Evolutionary conservation across 2,113 vertebrate species (phyloP).

Genomic region (Pavo muticus): DNA sequence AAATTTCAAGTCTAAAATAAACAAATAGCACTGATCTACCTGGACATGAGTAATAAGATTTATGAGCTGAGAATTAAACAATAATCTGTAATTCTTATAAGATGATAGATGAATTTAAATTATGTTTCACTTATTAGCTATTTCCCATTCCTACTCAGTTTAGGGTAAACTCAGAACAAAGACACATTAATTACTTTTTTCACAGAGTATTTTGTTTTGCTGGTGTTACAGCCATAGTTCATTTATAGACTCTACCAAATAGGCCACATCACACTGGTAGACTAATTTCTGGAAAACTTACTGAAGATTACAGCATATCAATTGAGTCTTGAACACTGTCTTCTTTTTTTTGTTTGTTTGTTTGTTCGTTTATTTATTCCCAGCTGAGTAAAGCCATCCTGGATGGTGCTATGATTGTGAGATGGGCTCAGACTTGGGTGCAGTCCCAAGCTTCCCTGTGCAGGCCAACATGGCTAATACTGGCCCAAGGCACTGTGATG

Average conservation of each 20-base stretch:
- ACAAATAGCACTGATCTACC: background rate
- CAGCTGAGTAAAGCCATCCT: background rate
- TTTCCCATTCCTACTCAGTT: background rate
- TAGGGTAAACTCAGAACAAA: background rate
- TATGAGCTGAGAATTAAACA: slow-evolving; percentile 5
- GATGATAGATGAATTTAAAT: background rate
- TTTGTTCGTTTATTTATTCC: background rate
- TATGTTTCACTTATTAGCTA: background rate
- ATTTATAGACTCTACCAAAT: background rate
- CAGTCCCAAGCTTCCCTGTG: background rate
- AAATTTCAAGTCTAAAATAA: background rate
- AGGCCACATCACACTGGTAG: background rate
- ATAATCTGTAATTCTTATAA: background rate
- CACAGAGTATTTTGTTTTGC: background rate
- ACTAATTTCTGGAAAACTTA: background rate
- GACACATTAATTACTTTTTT: background rate
- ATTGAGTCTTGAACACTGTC: background rate
- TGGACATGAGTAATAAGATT: background rate
- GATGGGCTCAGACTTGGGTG: background rate
- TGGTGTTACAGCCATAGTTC: background rate
- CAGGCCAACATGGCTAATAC: background rate
- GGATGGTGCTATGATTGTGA: background rate
- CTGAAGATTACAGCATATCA: background rate
- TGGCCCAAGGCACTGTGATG: background rate
- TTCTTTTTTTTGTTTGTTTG: background rate